A percentile compares a stretch with the other conserved stretches of the same genome.
Conservation (phyloP, 2,888 invertebrate species). For the Tubulanus polymorphus region DNA sequence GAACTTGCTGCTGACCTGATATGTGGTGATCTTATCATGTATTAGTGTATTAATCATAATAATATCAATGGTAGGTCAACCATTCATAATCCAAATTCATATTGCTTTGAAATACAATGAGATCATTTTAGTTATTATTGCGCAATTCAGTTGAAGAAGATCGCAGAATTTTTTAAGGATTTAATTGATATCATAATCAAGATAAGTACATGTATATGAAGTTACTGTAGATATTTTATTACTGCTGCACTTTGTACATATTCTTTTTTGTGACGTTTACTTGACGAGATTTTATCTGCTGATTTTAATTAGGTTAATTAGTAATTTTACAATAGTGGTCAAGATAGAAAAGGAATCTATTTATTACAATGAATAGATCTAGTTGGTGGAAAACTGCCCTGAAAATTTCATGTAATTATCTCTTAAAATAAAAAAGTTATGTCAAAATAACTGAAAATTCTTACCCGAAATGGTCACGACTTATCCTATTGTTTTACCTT, state of each 20-base stretch:
- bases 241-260: no score
- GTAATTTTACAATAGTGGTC: no score
- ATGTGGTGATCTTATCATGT: constrained; percentile 3
- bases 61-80: no score
- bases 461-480: not conserved
- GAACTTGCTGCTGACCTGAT: constrained; percentile 7
- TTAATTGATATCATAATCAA: no score
- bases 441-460: not conserved
- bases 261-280: no score
- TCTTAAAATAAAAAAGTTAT: not conserved
- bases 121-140: not conserved
- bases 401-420: not conserved
- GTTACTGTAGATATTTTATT: no score
- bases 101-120: not conserved
- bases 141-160: no score
- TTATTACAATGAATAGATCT: not conserved
- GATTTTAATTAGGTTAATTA: not conserved
- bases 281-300: not conserved
- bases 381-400: not conserved
- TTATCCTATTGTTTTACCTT: not conserved
- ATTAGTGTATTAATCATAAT: no score
- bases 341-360: not conserved
- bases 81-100: not conserved
- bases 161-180: no score
- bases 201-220: no score